Percentiles rank a stretch among this genome's conserved stretches.
Evolutionary conservation across 2,113 vertebrate species (phyloP).

Genomic region (Tetrao urogallus): DNA sequence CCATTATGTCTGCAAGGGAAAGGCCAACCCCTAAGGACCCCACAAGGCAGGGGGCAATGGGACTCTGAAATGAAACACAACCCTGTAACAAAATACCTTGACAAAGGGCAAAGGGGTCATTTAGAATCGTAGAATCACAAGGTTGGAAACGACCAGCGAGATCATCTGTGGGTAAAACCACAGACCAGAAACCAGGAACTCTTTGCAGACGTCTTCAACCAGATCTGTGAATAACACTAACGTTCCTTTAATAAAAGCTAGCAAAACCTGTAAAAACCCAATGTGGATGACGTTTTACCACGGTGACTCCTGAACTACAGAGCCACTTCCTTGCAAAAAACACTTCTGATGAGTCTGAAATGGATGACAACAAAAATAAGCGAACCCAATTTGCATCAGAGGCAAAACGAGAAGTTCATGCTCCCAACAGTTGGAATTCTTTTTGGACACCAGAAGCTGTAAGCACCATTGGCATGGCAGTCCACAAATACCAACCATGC

Average conservation of each 20-base stretch:
- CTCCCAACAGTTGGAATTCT: background rate
- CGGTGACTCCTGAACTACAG: background rate
- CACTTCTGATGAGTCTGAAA: constrained; percentile 2
- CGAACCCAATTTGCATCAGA: background rate
- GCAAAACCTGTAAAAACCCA: background rate
- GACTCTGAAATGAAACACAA: background rate
- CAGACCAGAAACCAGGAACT: background rate
- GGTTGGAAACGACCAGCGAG: no score
- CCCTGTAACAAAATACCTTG: background rate
- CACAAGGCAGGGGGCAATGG: background rate
- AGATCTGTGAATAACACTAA: background rate
- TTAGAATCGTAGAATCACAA: no score
- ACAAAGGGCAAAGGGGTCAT: no score
- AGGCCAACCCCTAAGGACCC: background rate
- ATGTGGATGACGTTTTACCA: background rate
- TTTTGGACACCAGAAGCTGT: background rate
- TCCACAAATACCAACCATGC: background rate
- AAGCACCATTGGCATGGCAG: background rate
- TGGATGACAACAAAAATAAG: background rate
- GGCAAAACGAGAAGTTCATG: background rate
- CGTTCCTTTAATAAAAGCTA: background rate
- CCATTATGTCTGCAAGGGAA: background rate
- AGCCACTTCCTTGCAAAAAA: constrained; percentile 31
- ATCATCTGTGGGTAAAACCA: background rate
- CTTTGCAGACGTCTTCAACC: background rate